phyloP scores from a whole-genome alignment of 2,888 invertebrate genomes.

The Cistogaster globosa region DNA sequence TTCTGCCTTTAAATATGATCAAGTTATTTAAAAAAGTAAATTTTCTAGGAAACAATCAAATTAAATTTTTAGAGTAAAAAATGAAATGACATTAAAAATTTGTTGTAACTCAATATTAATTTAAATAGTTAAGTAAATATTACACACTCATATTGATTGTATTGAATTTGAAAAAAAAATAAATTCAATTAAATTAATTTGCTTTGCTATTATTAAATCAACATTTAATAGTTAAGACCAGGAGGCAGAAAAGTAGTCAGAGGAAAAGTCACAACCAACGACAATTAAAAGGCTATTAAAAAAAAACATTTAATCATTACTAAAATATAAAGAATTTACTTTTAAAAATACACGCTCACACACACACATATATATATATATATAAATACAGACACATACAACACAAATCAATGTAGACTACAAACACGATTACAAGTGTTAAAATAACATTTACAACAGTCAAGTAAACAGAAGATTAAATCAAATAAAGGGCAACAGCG shows the following conservation, averaged over 20 bases:
- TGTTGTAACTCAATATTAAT: too few species aligned
- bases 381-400: not conserved
- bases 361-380: not conserved
- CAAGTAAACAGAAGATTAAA: constrained; percentile 72
- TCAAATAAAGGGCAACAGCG: constrained; percentile 64
- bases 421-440: constrained; percentile 70
- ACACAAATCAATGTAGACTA: constrained; percentile 54
- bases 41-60: too few species aligned
- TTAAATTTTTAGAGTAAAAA: too few species aligned
- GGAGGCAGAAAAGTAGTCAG: not conserved
- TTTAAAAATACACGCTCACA: constrained; percentile 18
- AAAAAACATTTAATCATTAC: constrained; percentile 62
- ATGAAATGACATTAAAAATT: too few species aligned
- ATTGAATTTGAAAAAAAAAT: not conserved
- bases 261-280: constrained; percentile 43
- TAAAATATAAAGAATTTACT: constrained; percentile 55
- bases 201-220: constrained; percentile 53
- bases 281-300: constrained; percentile 61
- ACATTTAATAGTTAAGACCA: constrained; percentile 33
- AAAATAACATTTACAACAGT: constrained; percentile 72
- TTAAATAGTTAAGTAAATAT: not conserved
- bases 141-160: not conserved
- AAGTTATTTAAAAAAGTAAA: too few species aligned
- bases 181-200: constrained; percentile 51
- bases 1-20: too few species aligned